Evolutionary conservation across 1,140 invertebrate species (phyloP).

Genomic region (Heliconius eleuchia): DNA sequence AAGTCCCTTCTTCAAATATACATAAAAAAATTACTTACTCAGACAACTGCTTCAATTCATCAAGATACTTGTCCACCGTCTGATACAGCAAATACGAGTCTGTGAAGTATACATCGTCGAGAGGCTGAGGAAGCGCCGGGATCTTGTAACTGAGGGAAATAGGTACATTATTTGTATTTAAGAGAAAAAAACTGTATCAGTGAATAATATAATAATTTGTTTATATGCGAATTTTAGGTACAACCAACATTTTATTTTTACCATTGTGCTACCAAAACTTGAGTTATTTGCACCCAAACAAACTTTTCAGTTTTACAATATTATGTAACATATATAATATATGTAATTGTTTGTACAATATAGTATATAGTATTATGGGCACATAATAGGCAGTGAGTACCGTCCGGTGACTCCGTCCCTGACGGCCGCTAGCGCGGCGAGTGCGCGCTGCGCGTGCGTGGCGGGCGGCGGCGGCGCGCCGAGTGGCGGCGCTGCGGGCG

Average conservation of each 20-base stretch:
- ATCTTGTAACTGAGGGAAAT: conserved; percentile 10
- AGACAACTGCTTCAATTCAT: conserved; percentile 44
- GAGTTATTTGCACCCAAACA: too few relatives aligned
- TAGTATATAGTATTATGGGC: neutral
- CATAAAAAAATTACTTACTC: conserved; percentile 35
- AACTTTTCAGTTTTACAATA: too few relatives aligned
- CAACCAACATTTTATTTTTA: too few relatives aligned
- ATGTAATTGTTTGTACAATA: too few relatives aligned
- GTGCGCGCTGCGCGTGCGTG: conserved; percentile 44
- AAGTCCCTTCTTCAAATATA: too few relatives aligned
- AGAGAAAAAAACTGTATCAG: too few relatives aligned
- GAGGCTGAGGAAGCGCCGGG: neutral
- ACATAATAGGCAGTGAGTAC: neutral
- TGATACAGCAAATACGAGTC: conserved; percentile 20
- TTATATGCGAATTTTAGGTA: too few relatives aligned
- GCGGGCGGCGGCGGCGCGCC: neutral
- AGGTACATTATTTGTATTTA: neutral
- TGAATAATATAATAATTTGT: too few relatives aligned
- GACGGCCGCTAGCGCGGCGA: conserved; percentile 41
- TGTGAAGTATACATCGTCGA: conserved; percentile 18
- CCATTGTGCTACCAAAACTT: too few relatives aligned
- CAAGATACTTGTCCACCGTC: conserved; percentile 48
- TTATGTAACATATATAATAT: too few relatives aligned
- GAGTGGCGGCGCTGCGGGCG: conserved; percentile 19
- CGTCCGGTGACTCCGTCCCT: conserved; percentile 34